Conservation (phyloP, 2,888 invertebrate species). For the Automeris io region DNA sequence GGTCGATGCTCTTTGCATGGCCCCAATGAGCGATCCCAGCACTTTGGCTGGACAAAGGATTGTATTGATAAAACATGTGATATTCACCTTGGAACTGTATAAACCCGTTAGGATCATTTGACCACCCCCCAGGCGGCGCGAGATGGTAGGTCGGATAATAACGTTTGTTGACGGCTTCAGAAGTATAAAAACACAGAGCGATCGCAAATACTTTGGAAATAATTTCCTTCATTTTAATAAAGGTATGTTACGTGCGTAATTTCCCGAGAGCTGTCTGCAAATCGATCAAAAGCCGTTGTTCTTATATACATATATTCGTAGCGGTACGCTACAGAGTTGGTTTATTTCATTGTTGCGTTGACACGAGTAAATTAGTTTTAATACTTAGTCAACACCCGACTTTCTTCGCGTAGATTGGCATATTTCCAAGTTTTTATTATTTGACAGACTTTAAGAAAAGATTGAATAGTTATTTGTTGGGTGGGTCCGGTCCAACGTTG, state of each 20-base stretch:
- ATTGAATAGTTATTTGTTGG: too few species aligned
- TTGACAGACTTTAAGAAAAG: too few species aligned
- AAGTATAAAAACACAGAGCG: conserved; percentile 23
- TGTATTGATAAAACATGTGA: conserved; percentile 71
- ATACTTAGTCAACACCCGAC: too few species aligned
- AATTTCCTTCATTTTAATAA: conserved; percentile 15
- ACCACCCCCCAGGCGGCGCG: conserved; percentile 59
- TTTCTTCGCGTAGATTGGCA: too few species aligned
- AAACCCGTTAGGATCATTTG: conserved; percentile 77
- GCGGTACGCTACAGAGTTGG: too few species aligned
- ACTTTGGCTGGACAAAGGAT: conserved; percentile 47
- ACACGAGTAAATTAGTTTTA: too few species aligned
- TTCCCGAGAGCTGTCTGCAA: neutral
- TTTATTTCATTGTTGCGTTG: too few species aligned
- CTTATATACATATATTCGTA: neutral
- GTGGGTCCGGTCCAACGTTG: too few species aligned
- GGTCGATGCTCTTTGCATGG: conserved; percentile 61
- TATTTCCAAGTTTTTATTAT: too few species aligned
- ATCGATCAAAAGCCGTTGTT: neutral
- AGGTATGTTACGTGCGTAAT: neutral
- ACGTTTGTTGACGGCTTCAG: conserved; percentile 22
- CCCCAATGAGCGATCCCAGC: conserved; percentile 69
- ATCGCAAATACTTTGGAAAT: conserved; percentile 21
- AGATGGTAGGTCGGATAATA: conserved; percentile 52
- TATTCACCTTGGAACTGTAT: conserved; percentile 47